These are phyloP conservation scores for Dilophus febrilis DNA, from an alignment of 2,888 invertebrate genomes.

Conservation along the genomic window DNA sequence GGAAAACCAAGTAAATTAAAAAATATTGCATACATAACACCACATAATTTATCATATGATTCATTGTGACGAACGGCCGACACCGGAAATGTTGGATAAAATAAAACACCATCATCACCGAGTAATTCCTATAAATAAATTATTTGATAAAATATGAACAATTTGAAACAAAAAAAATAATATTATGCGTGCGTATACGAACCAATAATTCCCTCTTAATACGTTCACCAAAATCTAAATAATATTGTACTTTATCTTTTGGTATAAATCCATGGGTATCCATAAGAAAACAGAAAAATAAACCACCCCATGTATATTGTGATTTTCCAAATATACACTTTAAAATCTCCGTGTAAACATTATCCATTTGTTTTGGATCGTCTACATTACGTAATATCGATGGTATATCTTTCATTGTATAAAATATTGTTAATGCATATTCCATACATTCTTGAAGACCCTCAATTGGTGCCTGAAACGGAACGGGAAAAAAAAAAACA, in stretches of 20 bases:
- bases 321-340: slow-evolving; percentile 24
- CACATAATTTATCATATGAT: slow-evolving; percentile 38
- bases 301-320: slow-evolving; percentile 31
- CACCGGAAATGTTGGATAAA: slow-evolving; percentile 51
- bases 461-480: slow-evolving; percentile 1
- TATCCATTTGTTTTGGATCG: slow-evolving; percentile 18
- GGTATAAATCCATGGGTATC: slow-evolving; percentile 30
- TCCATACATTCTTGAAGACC: slow-evolving; percentile 33
- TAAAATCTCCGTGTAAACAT: slow-evolving; percentile 23
- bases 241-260: slow-evolving; percentile 18
- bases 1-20: slow-evolving; percentile 62
- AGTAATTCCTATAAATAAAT: slow-evolving; percentile 34
- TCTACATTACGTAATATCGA: not conserved
- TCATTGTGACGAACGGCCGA: slow-evolving; percentile 48
- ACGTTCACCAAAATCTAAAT: slow-evolving; percentile 20
- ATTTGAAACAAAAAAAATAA: slow-evolving; percentile 2
- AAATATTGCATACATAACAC: slow-evolving; percentile 44
- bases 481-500: not conserved
- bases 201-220: slow-evolving; percentile 31
- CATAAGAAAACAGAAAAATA: slow-evolving; percentile 32
- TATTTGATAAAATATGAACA: no score
- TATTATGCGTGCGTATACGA: slow-evolving; percentile 11
- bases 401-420: slow-evolving; percentile 36
- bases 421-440: slow-evolving; percentile 33
- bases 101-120: slow-evolving; percentile 49